Conservation (phyloP, 2,797 vertebrate species). For the Gambelia wislizenii region DNA sequence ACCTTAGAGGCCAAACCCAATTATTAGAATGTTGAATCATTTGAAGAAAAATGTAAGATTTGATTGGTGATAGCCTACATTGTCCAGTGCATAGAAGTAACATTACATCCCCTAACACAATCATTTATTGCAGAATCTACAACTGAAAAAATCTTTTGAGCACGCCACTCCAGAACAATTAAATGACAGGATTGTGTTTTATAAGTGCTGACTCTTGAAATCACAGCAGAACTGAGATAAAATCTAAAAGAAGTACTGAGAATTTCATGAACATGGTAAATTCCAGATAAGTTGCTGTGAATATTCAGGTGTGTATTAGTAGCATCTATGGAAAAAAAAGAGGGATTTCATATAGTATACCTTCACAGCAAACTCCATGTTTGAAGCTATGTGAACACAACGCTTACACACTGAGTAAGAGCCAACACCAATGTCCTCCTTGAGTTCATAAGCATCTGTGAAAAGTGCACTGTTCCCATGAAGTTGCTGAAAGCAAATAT, state of each 20-base stretch:
- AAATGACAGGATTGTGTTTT: not conserved
- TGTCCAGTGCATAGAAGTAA: not conserved
- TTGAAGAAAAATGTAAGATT: not conserved
- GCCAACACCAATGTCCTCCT: slow-evolving; percentile 96
- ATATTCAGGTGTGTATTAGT: not conserved
- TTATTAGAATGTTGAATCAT: not conserved
- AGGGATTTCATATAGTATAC: slow-evolving; percentile 73
- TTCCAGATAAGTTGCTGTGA: not conserved
- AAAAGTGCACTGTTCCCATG: slow-evolving; percentile 90
- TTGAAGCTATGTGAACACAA: slow-evolving; percentile 89
- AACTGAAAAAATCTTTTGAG: not conserved
- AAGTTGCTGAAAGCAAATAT: slow-evolving; percentile 81
- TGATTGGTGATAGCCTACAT: not conserved
- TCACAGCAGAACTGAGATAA: not conserved
- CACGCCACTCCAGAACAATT: not conserved
- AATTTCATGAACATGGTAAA: not conserved
- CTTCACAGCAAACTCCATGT: slow-evolving; percentile 97
- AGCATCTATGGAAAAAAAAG: not conserved
- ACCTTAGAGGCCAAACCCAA: not conserved
- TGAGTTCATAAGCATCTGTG: slow-evolving; percentile 92
- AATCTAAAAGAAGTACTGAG: not conserved
- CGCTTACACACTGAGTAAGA: slow-evolving; percentile 98
- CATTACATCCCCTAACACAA: too few relatives aligned
- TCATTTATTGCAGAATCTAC: not conserved
- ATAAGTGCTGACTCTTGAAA: not conserved